A percentile compares a stretch with the other conserved stretches of the same genome.
phyloP scores from a whole-genome alignment of 2,888 invertebrate genomes.

The Gandaritis pyraliata region DNA sequence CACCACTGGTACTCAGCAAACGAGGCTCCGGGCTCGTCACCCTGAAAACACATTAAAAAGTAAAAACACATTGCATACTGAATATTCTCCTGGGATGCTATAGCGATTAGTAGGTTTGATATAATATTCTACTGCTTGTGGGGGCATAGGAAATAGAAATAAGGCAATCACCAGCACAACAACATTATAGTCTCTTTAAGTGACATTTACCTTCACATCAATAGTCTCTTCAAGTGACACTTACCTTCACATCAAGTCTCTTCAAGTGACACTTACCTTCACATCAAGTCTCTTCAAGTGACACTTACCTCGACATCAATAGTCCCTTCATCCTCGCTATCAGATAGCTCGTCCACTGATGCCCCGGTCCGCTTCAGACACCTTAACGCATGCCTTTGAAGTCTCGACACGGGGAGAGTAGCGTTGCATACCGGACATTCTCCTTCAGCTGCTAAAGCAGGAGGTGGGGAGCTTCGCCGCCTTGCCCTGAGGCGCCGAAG shows the following conservation, averaged over 20 bases:
- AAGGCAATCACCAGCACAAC: no score
- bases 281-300: no score
- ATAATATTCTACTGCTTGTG: no score
- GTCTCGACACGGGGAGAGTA: constrained; percentile 85
- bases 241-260: no score
- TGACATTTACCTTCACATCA: no score
- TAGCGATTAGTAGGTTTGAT: no score
- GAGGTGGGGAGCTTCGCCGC: constrained; percentile 68
- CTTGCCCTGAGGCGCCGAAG: constrained; percentile 67
- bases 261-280: no score
- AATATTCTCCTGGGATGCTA: no score
- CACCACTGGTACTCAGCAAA: constrained; percentile 96
- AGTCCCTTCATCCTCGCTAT: constrained; percentile 87
- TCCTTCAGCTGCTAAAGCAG: constrained; percentile 63
- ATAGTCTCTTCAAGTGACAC: no score
- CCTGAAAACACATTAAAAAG: constrained; percentile 52
- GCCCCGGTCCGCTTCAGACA: constrained; percentile 76
- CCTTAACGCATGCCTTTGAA: constrained; percentile 89
- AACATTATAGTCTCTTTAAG: no score
- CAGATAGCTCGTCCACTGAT: constrained; percentile 83
- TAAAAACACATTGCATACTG: no score
- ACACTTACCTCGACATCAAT: constrained; percentile 90
- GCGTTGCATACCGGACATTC: constrained; percentile 93
- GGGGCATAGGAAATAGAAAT: no score
- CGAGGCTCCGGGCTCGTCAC: constrained; percentile 64